Conservation (phyloP, 2,888 invertebrate species). For the Mechanitis messenoides region DNA sequence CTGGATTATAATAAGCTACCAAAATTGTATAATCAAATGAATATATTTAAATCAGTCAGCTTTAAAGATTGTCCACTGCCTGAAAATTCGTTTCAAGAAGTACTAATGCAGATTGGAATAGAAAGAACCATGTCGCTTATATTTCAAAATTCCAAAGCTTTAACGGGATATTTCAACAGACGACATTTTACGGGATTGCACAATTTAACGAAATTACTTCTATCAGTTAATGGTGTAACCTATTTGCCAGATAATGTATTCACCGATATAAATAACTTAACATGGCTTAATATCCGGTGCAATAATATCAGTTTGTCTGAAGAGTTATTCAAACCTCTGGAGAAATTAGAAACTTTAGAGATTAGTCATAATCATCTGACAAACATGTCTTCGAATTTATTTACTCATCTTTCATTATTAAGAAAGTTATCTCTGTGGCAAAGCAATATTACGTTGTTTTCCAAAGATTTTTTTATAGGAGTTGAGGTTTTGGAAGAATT, state of each 20-base stretch:
- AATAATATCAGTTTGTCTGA: slow-evolving; percentile 77
- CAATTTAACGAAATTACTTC: slow-evolving; percentile 70
- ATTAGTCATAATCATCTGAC: slow-evolving; percentile 81
- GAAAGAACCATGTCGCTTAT: slow-evolving; percentile 71
- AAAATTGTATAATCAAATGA: slow-evolving; percentile 60
- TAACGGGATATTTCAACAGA: slow-evolving; percentile 74
- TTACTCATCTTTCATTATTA: slow-evolving; percentile 78
- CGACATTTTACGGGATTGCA: slow-evolving; percentile 77
- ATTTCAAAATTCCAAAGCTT: slow-evolving; percentile 72
- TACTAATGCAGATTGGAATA: slow-evolving; percentile 66
- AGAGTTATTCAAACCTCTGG: slow-evolving; percentile 74
- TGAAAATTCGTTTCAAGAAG: slow-evolving; percentile 65
- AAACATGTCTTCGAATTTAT: slow-evolving; percentile 77
- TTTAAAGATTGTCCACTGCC: slow-evolving; percentile 76
- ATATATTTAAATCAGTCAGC: slow-evolving; percentile 64
- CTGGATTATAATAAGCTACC: slow-evolving; percentile 67
- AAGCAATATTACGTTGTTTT: slow-evolving; percentile 80
- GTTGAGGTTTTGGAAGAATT: slow-evolving; percentile 79
- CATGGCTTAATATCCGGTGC: slow-evolving; percentile 79
- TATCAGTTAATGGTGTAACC: slow-evolving; percentile 79
- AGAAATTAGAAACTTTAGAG: slow-evolving; percentile 78
- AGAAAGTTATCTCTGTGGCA: slow-evolving; percentile 81
- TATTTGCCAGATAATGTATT: slow-evolving; percentile 79
- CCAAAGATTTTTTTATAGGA: slow-evolving; percentile 79
- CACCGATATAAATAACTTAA: slow-evolving; percentile 76